Evolutionary conservation across 2,888 invertebrate genomes (phyloP).

Genomic region (Cybosia mesomella): DNA sequence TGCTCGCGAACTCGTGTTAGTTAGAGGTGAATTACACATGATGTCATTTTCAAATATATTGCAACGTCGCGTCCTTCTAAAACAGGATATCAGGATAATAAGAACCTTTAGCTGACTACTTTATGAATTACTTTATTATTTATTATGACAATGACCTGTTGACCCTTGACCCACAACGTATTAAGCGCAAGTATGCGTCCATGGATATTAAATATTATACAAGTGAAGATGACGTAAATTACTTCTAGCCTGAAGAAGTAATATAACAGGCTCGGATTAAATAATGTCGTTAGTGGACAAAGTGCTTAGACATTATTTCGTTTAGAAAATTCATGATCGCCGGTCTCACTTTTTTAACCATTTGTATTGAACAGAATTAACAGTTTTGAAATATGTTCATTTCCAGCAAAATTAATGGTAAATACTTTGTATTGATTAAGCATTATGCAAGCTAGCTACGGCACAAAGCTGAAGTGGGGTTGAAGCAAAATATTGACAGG

Average conservation of each 20-base stretch:
- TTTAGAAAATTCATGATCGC: neutral
- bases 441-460: neutral
- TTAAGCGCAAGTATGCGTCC: slow-evolving; percentile 17
- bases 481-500: neutral
- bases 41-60: slow-evolving; percentile 41
- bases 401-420: neutral
- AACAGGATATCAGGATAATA: slow-evolving; percentile 21
- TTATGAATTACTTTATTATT: slow-evolving; percentile 30
- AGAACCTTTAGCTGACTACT: slow-evolving; percentile 25
- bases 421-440: neutral
- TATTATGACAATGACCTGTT: slow-evolving; percentile 32
- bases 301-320: slow-evolving; percentile 21
- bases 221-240: slow-evolving; percentile 31
- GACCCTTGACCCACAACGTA: slow-evolving; percentile 43
- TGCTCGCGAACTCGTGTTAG: slow-evolving; percentile 21
- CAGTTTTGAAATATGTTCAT: neutral
- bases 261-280: slow-evolving; percentile 12
- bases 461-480: neutral
- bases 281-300: slow-evolving; percentile 24
- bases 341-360: neutral
- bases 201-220: slow-evolving; percentile 31
- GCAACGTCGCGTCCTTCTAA: neutral
- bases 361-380: too few species aligned
- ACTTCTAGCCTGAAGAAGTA: slow-evolving; percentile 23
- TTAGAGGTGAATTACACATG: slow-evolving; percentile 28